These are phyloP conservation scores for Chionodraco myersi DNA, from an alignment of 2,113 vertebrate species.

Conservation along the genomic window DNA sequence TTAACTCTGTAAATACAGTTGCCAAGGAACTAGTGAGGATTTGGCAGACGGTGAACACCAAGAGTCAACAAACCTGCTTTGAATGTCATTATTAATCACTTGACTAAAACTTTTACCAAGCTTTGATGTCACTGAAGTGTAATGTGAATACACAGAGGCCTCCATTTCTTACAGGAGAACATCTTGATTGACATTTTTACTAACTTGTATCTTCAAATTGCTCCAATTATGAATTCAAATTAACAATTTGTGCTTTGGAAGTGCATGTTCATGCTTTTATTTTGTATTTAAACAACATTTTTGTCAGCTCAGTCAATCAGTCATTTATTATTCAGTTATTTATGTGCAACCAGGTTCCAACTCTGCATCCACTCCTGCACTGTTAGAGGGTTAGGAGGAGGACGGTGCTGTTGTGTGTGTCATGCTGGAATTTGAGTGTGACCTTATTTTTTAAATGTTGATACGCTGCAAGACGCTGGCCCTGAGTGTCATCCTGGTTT, in stretches of 20 bases:
- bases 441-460: not conserved
- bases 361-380: not conserved
- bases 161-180: not conserved
- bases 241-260: too few species aligned
- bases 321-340: constrained; percentile 11
- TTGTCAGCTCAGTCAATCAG: not conserved
- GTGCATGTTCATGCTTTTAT: not conserved
- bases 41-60: constrained; percentile 18
- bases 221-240: not conserved
- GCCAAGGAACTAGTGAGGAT: not conserved
- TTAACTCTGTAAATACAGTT: not conserved
- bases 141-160: not conserved
- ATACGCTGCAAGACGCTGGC: constrained; percentile 2
- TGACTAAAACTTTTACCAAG: not conserved
- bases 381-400: constrained; percentile 46
- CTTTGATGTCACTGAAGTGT: not conserved
- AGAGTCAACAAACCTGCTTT: constrained; percentile 38
- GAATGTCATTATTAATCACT: not conserved
- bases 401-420: not conserved
- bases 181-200: too few species aligned
- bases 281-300: not conserved
- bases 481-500: constrained; percentile 19
- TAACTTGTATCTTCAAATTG: not conserved
- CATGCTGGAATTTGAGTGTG: constrained; percentile 8
- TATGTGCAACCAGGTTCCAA: constrained; percentile 1